Base-by-base conservation (phyloP, 2,113 vertebrate species). In the Polypterus senegalus region DNA sequence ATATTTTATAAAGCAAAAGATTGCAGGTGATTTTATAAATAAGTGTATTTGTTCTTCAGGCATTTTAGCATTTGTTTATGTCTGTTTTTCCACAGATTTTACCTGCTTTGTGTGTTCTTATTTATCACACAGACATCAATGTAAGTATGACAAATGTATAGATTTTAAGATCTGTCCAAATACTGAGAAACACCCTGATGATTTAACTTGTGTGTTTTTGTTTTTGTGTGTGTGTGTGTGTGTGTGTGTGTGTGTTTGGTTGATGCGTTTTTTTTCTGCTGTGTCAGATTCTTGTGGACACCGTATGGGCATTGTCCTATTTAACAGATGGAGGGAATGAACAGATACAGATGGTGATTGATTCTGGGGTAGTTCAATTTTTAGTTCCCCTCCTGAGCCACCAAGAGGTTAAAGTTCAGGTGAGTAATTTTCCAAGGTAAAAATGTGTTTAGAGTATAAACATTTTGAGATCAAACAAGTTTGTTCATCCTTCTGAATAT, bases 281-380 rank as follows among this genome's bases (percentile, higher is more conserved):
- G 54, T 64, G 76, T 0, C 68, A 99, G 95, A 99, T 99, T 72
- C 87, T 99, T 51, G 96, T 99, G 73, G 96, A 99, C 79, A 99
- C 94, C n/a, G 96, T 99, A 74, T 99, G 96, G 96, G 96, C 96
- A 75, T 81, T 99, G 74, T 98, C 96, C 47, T 99, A 99, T 74
- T 82, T 99, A 81, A 99, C 96, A 70, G 96, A 99, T 6, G 96
- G 96, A 54, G 96, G 96, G 54, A 98, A 99, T 48, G 96, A 99
- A 65, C 96, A 99, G 77, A 99, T 99, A 84, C 96, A 99, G 78
- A 99, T 99, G 96, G 96, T 99, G 70, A 99, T 98, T 66, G 96
- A 99, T 79, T 99, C 96, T 3, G 94, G 94, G 66, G 95, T 99
- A 57, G 95, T 98, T 69, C 96, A 93, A 46, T 97, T 92, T 82